Base-by-base conservation (phyloP, 1,140 invertebrate genomes). In the Bombus superbus region DNA sequence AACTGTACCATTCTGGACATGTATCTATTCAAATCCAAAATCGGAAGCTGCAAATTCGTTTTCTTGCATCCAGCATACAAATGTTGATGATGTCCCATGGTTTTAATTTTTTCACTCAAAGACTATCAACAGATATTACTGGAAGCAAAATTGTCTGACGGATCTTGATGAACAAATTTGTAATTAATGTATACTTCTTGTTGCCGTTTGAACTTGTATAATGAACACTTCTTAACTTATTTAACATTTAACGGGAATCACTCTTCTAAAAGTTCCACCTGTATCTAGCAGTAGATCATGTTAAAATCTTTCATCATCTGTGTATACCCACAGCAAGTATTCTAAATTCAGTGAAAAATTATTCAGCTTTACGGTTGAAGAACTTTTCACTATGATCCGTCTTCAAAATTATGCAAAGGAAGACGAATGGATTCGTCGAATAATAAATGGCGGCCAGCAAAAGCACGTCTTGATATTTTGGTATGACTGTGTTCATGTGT, bases 391-490 rank as follows among this genome's bases (percentile, higher is more conserved):
- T 80, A 74, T 82, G 84, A 87, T 79, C 47, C 57, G 64, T 79
- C 44, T 75, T 77, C 57, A 53, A 81, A 84, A 40, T 69, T 81
- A 75, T 59, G 38, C 18, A 57, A 75, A 88, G 88, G 88, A 90
- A 90, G 89, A 86, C 84, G 81, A 86, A 35, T 88, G 84, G 78
- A 89, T 90, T 82, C 59, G 68, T 88, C 66, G 42, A 59, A 44
- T 71, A 84, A 32, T 53, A 76, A 87, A 87, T 11, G 44, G 82
- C 72, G 53, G 62, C 78, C 77, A 64, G n/a, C 32, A 62, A 83
- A 38, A 66, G n/a, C 82, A 38, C 64, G 75, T 83, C 76, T 32
- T 78, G 42, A 57, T 72, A 77, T 69, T 76, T 83, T 64, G 59
- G 62, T 74, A 68, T 47, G 59, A 53, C 73, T 76, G 66, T 84